Base-by-base conservation (phyloP, 2,888 invertebrate species). In the Phyllotreta striolata region DNA sequence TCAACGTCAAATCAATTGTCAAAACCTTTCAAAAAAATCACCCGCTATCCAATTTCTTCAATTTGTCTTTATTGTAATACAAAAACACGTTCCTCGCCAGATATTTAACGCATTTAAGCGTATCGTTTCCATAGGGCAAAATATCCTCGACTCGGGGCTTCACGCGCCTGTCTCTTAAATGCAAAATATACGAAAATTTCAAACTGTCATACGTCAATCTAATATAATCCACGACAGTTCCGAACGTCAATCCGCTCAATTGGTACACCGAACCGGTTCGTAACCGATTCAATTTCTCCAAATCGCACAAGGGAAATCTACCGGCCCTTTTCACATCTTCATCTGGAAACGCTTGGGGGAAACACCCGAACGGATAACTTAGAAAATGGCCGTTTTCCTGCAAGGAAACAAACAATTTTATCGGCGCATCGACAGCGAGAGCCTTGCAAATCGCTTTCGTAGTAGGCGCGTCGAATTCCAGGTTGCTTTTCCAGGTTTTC, bases 341-440 rank as follows among this genome's bases (percentile, higher is more conserved):
- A 13, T 71, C 69, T n/a, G 47, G 24, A 8, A 51, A 10, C 1
- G 43, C 12, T 0, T 13, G 59, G 6, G 8, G 14, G 39, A 60
- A 66, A 52, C 62, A 70, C 4, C 73, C 73, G 51, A 64, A 72
- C 1, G 74, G 74, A 41, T 72, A 73, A 5, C 65, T 62, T n/a
- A 74, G 61, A 10, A 56, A 57, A 41, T 68, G 62, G 0, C 73
- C 72, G 13, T 61, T 66, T 55, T 70, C 72, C 60, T 70, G 68
- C 5, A 74, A 52, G 12, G 71, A 73, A 37, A 74, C 64, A 13
- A 72, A 66, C 3, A 74, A 55, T 62, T 69, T 70, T 10, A 66
- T 60, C 37, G 66, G 64, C 9, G 66, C 63, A 40, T 62, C 65
- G 12, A 3, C 52, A 9, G 52, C 14, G 10, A 72, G 59, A 0